These are phyloP conservation scores for Natator depressus DNA, from an alignment of 2,113 vertebrate genomes.

Conservation along the genomic window DNA sequence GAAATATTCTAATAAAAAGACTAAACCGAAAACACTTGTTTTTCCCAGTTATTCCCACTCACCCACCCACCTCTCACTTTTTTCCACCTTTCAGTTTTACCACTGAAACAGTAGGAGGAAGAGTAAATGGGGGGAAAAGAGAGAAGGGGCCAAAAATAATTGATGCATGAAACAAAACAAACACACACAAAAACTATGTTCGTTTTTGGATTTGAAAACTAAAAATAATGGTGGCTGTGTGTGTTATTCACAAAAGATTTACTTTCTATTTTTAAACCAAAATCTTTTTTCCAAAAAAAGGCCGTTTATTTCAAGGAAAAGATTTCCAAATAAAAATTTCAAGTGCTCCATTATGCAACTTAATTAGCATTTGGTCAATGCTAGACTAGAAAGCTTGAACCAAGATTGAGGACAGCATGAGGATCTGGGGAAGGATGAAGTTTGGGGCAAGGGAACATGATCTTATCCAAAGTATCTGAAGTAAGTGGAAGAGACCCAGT, in stretches of 20 bases:
- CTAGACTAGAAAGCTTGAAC: neutral
- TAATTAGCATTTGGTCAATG: neutral
- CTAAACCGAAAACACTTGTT: no score
- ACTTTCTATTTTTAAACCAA: neutral
- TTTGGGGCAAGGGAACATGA: neutral
- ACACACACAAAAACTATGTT: neutral
- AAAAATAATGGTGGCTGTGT: neutral
- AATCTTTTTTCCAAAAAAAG: no score
- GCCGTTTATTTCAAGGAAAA: neutral
- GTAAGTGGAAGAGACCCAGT: neutral
- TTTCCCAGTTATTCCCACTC: neutral
- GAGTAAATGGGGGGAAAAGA: rapidly evolving
- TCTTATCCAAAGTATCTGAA: neutral
- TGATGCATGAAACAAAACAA: neutral
- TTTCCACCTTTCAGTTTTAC: rapidly evolving
- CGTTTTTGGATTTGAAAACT: neutral
- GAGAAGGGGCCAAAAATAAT: neutral
- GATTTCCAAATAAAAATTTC: neutral
- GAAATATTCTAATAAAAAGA: neutral
- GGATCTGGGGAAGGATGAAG: no score
- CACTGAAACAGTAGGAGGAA: neutral
- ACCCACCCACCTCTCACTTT: neutral
- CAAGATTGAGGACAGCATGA: neutral
- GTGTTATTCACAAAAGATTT: no score
- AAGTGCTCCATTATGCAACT: neutral